These are phyloP conservation scores for Potorous gilbertii DNA, from an alignment of 2,797 vertebrate genomes.

Conservation along the genomic window DNA sequence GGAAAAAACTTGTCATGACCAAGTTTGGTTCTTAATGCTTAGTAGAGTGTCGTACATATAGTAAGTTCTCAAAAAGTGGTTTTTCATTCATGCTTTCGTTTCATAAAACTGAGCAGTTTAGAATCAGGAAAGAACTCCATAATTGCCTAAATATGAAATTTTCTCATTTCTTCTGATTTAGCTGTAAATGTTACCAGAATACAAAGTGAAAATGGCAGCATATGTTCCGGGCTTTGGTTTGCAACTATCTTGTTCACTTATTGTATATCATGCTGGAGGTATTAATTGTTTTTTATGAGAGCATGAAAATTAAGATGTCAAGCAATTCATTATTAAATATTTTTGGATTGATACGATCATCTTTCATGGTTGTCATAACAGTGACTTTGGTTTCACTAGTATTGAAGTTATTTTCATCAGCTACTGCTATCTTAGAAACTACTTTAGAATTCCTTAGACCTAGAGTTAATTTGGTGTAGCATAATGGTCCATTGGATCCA, in stretches of 20 bases:
- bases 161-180: not conserved
- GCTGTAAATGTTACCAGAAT: not conserved
- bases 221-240: not conserved
- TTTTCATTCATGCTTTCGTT: not conserved
- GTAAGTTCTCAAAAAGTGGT: not conserved
- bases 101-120: not conserved
- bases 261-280: not conserved
- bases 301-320: not conserved
- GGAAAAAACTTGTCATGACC: not conserved
- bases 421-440: not conserved
- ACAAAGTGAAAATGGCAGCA: not conserved
- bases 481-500: not conserved
- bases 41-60: not conserved
- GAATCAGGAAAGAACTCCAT: not conserved
- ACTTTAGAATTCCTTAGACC: not conserved
- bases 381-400: not conserved
- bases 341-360: slow-evolving; percentile 30
- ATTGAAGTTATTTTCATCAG: not conserved
- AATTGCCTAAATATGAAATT: not conserved
- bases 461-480: slow-evolving; percentile 10
- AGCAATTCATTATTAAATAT: not conserved
- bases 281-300: not conserved
- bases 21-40: not conserved
- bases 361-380: not conserved
- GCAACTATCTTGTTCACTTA: not conserved